These are phyloP conservation scores for Lycocorax pyrrhopterus DNA, from an alignment of 2,113 vertebrate species.

Conservation along the genomic window DNA sequence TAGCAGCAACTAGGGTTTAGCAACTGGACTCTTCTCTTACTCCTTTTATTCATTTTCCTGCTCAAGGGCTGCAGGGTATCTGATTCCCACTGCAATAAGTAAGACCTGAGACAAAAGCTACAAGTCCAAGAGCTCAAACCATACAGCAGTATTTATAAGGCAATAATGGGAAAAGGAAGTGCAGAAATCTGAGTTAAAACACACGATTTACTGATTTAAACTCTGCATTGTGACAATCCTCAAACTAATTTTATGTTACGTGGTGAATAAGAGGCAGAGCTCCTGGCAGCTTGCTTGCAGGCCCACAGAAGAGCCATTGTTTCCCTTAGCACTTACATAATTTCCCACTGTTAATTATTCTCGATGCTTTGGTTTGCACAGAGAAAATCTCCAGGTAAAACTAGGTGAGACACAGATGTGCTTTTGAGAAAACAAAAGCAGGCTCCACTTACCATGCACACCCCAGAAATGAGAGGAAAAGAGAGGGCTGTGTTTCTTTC, in stretches of 20 bases:
- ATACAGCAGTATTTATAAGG: neutral
- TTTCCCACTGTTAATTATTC: constrained; percentile 19
- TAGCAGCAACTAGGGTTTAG: neutral
- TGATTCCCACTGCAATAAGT: neutral
- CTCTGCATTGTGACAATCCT: neutral
- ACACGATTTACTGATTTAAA: neutral
- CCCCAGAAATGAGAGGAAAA: neutral
- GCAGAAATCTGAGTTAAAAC: neutral
- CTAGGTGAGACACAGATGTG: neutral
- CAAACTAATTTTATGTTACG: neutral
- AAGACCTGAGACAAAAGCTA: neutral
- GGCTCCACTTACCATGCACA: neutral
- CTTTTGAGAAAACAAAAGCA: neutral
- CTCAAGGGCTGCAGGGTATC: neutral
- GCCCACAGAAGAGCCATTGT: constrained; percentile 32
- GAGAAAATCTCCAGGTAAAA: constrained; percentile 19
- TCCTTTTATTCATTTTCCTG: neutral
- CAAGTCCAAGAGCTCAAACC: neutral
- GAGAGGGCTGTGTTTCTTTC: neutral
- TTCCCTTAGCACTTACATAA: neutral
- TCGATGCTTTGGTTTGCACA: neutral
- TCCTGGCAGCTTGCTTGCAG: neutral
- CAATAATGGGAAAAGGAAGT: neutral
- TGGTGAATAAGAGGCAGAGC: neutral
- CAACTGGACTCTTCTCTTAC: neutral